A percentile compares a stretch with the other conserved stretches of the same genome.
phyloP scores from a whole-genome alignment of 2,888 invertebrate genomes.

The Mechanitis mazaeus region DNA sequence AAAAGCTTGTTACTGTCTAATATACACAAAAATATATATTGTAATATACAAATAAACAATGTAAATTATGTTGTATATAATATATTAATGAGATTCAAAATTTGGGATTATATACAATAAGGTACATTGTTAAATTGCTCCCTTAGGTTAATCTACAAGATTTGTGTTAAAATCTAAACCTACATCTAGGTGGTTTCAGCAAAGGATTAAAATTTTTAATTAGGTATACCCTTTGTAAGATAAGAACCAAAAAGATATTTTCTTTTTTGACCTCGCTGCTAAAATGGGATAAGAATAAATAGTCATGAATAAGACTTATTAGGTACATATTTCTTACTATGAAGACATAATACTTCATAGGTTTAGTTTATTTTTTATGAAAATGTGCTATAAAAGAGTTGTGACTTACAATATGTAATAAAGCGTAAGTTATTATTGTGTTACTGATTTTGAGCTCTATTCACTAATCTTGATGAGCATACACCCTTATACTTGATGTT shows the following conservation, averaged over 20 bases:
- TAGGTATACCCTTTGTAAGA: too few relatives aligned
- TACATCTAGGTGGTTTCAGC: slow-evolving; percentile 33
- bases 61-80: slow-evolving; percentile 3
- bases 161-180: slow-evolving; percentile 41
- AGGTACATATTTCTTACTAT: background rate
- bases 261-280: too few relatives aligned
- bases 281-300: too few relatives aligned
- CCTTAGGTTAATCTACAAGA: slow-evolving; percentile 68
- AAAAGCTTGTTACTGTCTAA: background rate
- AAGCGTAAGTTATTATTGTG: slow-evolving; percentile 71
- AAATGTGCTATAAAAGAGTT: slow-evolving; percentile 55
- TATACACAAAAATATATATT: background rate
- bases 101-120: slow-evolving; percentile 51
- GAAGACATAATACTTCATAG: background rate
- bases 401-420: slow-evolving; percentile 47
- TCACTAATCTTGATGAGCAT: slow-evolving; percentile 21
- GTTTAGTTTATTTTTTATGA: slow-evolving; percentile 21
- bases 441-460: slow-evolving; percentile 52
- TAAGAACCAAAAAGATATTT: background rate
- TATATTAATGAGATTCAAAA: slow-evolving; percentile 40
- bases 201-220: background rate
- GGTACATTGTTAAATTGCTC: slow-evolving; percentile 62
- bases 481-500: background rate
- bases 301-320: too few relatives aligned
- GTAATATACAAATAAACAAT: background rate